Evolutionary conservation across 1,140 invertebrate species (phyloP).

Genomic region (Xylocopa sonorina): DNA sequence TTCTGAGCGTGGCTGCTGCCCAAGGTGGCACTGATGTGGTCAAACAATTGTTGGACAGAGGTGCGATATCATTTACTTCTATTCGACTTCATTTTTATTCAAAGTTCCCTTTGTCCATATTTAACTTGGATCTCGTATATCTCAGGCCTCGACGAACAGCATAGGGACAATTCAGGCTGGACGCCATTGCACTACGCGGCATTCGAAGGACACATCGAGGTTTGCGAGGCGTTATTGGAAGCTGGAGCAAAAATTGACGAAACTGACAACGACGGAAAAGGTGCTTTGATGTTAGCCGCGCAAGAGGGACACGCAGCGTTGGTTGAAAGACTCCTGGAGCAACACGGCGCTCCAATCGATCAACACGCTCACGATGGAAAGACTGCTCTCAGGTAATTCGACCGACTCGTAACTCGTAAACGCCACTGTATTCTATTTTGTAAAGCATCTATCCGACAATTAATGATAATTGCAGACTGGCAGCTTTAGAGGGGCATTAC

Average conservation of each 20-base stretch:
- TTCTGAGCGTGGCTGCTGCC: slow-evolving; percentile 92
- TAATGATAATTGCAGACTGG: slow-evolving; percentile 83
- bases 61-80: slow-evolving; percentile 57
- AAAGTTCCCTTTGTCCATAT: background rate
- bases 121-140: background rate
- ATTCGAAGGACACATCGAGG: slow-evolving; percentile 95
- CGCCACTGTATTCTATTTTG: background rate
- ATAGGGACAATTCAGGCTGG: slow-evolving; percentile 96
- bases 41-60: slow-evolving; percentile 92
- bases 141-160: slow-evolving; percentile 92
- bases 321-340: slow-evolving; percentile 87
- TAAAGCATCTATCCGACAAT: background rate
- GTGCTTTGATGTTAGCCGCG: slow-evolving; percentile 93
- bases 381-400: slow-evolving; percentile 90
- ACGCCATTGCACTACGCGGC: slow-evolving; percentile 96
- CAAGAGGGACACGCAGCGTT: slow-evolving; percentile 92
- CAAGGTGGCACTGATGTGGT: slow-evolving; percentile 93
- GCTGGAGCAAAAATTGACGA: slow-evolving; percentile 96
- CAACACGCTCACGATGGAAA: slow-evolving; percentile 96
- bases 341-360: slow-evolving; percentile 91
- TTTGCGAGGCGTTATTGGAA: slow-evolving; percentile 92
- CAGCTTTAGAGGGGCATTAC: slow-evolving; percentile 93
- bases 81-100: too few relatives aligned
- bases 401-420: background rate
- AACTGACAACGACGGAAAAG: slow-evolving; percentile 96